Percentiles rank a stretch among this genome's conserved stretches.
Evolutionary conservation across 1,140 invertebrate species (phyloP).

Genomic region (Drosophila saltans): DNA sequence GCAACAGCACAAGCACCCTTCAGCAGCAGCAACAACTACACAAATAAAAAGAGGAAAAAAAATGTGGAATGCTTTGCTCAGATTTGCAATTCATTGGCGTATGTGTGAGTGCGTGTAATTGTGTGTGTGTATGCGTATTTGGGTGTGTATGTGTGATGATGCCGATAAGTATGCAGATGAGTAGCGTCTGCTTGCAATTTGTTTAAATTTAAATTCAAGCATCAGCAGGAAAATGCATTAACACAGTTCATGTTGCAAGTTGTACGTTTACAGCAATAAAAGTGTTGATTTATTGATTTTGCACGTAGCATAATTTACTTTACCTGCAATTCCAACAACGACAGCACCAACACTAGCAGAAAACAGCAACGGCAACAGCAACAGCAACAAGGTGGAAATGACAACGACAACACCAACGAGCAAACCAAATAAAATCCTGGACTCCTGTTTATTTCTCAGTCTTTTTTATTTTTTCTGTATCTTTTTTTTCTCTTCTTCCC

Average conservation of each 20-base stretch:
- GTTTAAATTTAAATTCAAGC: conserved; percentile 41
- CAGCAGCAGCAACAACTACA: conserved; percentile 26
- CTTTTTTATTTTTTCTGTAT: conserved; percentile 36
- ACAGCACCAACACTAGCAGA: conserved; percentile 26
- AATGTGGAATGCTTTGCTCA: conserved; percentile 28
- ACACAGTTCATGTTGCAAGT: conserved; percentile 13
- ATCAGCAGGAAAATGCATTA: conserved; percentile 41
- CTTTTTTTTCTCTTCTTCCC: conserved; percentile 21
- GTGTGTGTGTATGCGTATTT: not conserved
- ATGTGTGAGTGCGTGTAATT: conserved; percentile 4
- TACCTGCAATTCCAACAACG: conserved; percentile 60
- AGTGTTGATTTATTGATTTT: conserved; percentile 81
- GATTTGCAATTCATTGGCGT: conserved; percentile 74
- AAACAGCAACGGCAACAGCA: conserved; percentile 17
- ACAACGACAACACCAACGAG: conserved; percentile 40
- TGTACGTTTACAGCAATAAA: conserved; percentile 75
- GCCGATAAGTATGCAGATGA: conserved; percentile 7
- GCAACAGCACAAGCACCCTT: not conserved
- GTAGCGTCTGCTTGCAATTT: conserved; percentile 31
- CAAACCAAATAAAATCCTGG: conserved; percentile 72
- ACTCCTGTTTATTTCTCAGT: conserved; percentile 68
- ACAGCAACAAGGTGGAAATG: conserved; percentile 21
- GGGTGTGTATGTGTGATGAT: conserved; percentile 1
- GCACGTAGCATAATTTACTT: conserved; percentile 80
- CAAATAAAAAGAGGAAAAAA: not conserved